Evolutionary conservation across 2,113 vertebrate genomes (phyloP).

Genomic region (Hippocampus guttulatus): DNA sequence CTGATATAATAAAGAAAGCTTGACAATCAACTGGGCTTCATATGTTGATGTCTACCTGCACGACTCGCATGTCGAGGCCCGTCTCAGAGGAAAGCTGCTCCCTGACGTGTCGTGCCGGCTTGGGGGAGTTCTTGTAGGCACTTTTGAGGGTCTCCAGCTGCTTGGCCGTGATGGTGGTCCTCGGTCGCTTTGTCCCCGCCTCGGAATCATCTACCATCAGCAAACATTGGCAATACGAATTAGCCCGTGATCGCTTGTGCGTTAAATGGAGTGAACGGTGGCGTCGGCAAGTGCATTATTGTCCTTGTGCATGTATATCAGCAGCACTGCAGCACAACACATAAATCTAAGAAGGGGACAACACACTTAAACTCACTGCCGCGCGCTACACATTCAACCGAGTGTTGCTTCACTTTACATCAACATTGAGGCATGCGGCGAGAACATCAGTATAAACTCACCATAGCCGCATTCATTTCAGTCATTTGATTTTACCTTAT

Average conservation of each 20-base stretch:
- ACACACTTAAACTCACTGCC: slow-evolving; percentile 63
- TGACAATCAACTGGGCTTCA: no score
- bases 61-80: slow-evolving; percentile 96
- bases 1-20: no score
- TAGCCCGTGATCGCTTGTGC: slow-evolving; percentile 20
- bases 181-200: slow-evolving; percentile 89
- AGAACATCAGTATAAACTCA: not conserved
- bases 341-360: slow-evolving; percentile 63
- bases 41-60: slow-evolving; percentile 79
- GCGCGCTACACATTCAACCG: slow-evolving; percentile 40
- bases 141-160: slow-evolving; percentile 98
- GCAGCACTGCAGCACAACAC: slow-evolving; percentile 48
- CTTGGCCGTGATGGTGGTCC: slow-evolving; percentile 98
- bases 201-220: slow-evolving; percentile 85
- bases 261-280: slow-evolving; percentile 46
- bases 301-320: slow-evolving; percentile 62
- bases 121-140: slow-evolving; percentile 97
- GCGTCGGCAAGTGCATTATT: slow-evolving; percentile 52
- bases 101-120: slow-evolving; percentile 90
- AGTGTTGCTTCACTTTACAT: slow-evolving; percentile 74
- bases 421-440: slow-evolving; percentile 71
- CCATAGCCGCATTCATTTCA: slow-evolving; percentile 8
- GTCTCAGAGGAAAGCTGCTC: slow-evolving; percentile 98
- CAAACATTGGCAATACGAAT: slow-evolving; percentile 7
- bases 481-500: not conserved